These are phyloP conservation scores for Sinelater perroti DNA, from an alignment of 2,888 invertebrate genomes.

Conservation along the genomic window DNA sequence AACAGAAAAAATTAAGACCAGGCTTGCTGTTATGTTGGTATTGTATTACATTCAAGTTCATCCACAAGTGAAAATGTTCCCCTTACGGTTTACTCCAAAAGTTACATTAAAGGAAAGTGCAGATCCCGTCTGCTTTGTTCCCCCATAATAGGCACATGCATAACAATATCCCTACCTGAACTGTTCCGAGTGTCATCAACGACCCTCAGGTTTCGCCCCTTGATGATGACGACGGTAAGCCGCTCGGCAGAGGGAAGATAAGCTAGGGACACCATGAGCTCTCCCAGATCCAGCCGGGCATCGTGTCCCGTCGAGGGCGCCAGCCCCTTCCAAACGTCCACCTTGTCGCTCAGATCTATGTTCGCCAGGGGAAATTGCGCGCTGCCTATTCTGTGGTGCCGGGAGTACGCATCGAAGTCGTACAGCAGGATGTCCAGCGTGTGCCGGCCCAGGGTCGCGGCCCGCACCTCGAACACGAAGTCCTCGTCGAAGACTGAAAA, in stretches of 20 bases:
- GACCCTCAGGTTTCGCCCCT: conserved; percentile 63
- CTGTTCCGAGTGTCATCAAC: conserved; percentile 60
- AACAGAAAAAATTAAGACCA: no score
- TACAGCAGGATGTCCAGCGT: conserved; percentile 70
- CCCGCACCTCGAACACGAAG: conserved; percentile 72
- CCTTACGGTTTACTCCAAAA: no score
- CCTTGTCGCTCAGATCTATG: conserved; percentile 66
- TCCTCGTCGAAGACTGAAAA: conserved; percentile 75
- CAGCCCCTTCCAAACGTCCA: conserved; percentile 67
- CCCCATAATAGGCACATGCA: no score
- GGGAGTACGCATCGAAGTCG: conserved; percentile 71
- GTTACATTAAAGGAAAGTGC: no score
- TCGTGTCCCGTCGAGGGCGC: conserved; percentile 64
- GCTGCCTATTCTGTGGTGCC: conserved; percentile 72
- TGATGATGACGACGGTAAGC: conserved; percentile 67
- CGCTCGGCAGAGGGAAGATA: conserved; percentile 67
- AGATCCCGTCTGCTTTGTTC: no score
- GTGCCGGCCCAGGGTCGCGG: conserved; percentile 63
- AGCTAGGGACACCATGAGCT: conserved; percentile 66
- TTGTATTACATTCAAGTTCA: no score
- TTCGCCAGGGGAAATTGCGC: conserved; percentile 65
- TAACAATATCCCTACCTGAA: conserved; percentile 49
- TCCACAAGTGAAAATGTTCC: no score
- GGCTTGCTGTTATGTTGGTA: no score
- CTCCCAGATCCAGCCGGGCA: conserved; percentile 62